Conservation (phyloP, 2,113 vertebrate genomes). For the Mus pahari region DNA sequence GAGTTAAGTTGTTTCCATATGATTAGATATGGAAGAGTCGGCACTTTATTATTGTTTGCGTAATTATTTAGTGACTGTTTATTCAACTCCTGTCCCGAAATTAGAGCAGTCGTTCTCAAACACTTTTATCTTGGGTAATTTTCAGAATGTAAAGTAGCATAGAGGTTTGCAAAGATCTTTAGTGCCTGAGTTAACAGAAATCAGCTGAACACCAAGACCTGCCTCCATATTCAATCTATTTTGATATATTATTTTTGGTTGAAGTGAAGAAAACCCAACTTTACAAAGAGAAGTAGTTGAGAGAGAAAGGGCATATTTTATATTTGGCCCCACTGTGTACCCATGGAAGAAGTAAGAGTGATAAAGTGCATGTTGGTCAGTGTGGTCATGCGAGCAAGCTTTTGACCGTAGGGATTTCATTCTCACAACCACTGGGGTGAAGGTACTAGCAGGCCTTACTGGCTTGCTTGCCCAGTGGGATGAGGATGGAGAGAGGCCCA, state of each 20-base stretch:
- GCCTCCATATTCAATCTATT: neutral
- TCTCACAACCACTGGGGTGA: neutral
- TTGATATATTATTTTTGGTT: neutral
- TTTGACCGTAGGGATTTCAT: rapidly evolving
- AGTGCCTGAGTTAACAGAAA: neutral
- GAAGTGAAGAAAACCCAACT: neutral
- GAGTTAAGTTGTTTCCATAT: neutral
- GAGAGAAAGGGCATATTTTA: neutral
- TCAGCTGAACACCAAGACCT: neutral
- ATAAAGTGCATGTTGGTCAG: neutral
- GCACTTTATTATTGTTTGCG: neutral
- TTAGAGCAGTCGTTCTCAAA: neutral
- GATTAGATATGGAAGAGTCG: neutral
- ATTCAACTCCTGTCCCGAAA: neutral
- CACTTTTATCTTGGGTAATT: neutral
- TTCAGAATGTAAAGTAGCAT: neutral
- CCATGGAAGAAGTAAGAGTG: neutral
- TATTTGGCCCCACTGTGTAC: neutral
- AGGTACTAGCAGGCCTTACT: neutral
- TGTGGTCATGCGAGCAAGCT: neutral
- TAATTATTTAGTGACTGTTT: neutral
- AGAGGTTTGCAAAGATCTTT: neutral
- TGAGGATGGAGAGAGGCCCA: neutral
- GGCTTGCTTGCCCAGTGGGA: neutral
- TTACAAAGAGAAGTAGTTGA: neutral